Evolutionary conservation across 2,113 vertebrate genomes (phyloP), one percentile per base, ranked within the genome.

Genomic region (Galemys pyrenaicus): DNA sequence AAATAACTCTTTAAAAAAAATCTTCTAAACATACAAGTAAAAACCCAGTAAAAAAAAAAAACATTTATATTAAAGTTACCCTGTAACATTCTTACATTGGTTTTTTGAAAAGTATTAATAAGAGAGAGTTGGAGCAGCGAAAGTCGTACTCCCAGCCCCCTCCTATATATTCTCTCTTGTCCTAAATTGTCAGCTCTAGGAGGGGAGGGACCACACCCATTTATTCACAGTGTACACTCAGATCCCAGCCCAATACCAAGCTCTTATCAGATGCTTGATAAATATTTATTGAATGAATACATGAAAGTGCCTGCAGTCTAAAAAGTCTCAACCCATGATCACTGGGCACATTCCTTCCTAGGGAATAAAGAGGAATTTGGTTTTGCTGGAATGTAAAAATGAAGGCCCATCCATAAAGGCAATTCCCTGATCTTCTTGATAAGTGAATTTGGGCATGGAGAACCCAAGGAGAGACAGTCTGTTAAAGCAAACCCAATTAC

Each of bases 401-500:
- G 54, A 84, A 92, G 87, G 67, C 60, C 68, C 80, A 95, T 95
- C 77, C 75, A 84, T 89, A 95, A 96, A 2, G 19, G 10, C 60
- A 96, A 96, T 89, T 92, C 86, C 91, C 82, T 46, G n/a, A 87
- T 65, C 89, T 94, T 94, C 67, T 51, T 81, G 85, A 58, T 95
- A 95, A 96, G 91, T 95, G 84, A 96, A 92, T 93, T 88, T 95
- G 92, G 87, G 95, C 71, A 39, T 26, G 16, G 54, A 97, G 81
- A 92, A 88, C 74, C 84, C 78, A 71, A 79, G 78, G 89, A 95
- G 77, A 95, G 88, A 94, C 83, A 93, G 94, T 90, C 93, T 95
- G 90, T 82, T 90, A 96, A 86, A 95, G 91, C 89, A 96, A 96
- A 96, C 85, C 91, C 89, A 96, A 96, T 97, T 97, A 97, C 84